These are phyloP conservation scores for Meleagris gallopavo DNA, from an alignment of 2,113 vertebrate species.

Conservation along the genomic window DNA sequence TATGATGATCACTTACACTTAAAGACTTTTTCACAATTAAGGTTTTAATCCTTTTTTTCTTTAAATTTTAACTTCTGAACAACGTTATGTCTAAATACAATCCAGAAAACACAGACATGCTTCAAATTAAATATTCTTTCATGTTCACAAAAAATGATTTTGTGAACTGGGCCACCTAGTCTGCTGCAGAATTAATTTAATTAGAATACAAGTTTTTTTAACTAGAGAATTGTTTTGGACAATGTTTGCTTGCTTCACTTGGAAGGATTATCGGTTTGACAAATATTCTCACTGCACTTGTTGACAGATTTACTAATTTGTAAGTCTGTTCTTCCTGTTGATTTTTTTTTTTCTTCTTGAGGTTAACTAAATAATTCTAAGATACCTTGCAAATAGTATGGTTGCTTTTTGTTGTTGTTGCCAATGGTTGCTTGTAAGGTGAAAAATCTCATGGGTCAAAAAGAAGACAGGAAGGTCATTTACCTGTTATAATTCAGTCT, in stretches of 20 bases:
- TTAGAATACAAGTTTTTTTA: neutral
- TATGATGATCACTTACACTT: neutral
- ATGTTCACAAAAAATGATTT: neutral
- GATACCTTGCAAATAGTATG: neutral
- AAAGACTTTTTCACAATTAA: neutral
- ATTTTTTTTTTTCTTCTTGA: neutral
- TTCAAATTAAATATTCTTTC: neutral
- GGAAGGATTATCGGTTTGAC: neutral
- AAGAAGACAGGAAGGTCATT: neutral
- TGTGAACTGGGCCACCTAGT: neutral
- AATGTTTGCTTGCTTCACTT: neutral
- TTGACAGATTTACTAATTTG: neutral
- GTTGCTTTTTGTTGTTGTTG: neutral
- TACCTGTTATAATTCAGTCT: neutral
- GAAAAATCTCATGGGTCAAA: neutral
- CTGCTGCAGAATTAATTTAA: neutral
- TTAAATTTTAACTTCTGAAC: neutral
- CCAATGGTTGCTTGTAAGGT: no score
- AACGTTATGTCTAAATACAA: neutral
- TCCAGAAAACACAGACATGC: neutral
- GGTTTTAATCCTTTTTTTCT: neutral
- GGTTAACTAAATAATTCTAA: neutral
- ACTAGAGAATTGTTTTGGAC: neutral
- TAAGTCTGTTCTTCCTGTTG: neutral
- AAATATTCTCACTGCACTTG: neutral